These are phyloP conservation scores for Chelonus insularis DNA, from an alignment of 1,140 invertebrate genomes.

Conservation along the genomic window DNA sequence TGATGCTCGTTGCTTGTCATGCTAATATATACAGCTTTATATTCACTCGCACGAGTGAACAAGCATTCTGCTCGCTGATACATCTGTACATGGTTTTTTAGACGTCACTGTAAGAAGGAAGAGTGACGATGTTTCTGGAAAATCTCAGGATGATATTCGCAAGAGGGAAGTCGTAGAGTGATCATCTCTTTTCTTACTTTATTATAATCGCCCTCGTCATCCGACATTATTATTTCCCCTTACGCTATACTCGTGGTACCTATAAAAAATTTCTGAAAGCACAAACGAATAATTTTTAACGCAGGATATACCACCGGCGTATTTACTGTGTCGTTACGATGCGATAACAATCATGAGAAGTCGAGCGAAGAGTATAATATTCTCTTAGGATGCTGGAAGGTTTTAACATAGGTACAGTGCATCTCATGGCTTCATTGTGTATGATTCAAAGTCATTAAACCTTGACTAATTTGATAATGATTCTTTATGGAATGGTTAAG, in stretches of 20 bases:
- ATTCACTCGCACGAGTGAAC: not conserved
- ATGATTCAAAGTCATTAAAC: constrained; percentile 25
- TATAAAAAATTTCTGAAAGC: too few relatives aligned
- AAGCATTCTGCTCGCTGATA: not conserved
- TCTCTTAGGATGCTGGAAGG: not conserved
- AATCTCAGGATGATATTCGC: not conserved
- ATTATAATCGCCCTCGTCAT: not conserved
- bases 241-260: too few relatives aligned
- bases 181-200: not conserved
- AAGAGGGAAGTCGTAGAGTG: too few relatives aligned
- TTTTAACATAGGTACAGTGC: not conserved
- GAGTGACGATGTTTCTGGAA: not conserved
- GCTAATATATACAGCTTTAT: constrained; percentile 49
- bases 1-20: constrained; percentile 56
- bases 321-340: constrained; percentile 2
- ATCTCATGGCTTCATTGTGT: not conserved
- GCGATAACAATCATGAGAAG: constrained; percentile 23
- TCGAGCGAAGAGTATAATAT: constrained; percentile 17
- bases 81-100: not conserved
- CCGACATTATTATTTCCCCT: too few relatives aligned
- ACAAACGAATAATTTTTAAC: not conserved
- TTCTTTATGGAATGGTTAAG: not conserved
- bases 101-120: not conserved
- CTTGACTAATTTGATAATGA: constrained; percentile 31
- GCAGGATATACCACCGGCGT: not conserved